Conservation (phyloP, 2,113 vertebrate species). For the Centropristis striata region DNA sequence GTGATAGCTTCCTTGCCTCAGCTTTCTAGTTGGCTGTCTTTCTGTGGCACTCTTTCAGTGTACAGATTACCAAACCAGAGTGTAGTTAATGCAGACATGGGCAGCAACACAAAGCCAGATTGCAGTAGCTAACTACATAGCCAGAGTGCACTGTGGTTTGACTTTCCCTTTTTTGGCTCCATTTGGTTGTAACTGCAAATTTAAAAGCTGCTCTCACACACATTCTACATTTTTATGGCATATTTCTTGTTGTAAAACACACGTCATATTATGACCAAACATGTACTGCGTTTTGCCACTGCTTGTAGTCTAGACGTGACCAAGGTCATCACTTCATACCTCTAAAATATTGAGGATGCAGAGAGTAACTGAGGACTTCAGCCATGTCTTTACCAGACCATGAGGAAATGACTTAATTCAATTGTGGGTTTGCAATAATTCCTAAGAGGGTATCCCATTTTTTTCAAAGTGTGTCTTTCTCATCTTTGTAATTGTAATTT, state of each 20-base stretch:
- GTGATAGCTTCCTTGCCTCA: not conserved
- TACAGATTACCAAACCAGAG: not conserved
- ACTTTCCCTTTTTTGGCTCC: not conserved
- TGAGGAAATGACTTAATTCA: slow-evolving; percentile 53
- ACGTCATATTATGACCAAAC: not conserved
- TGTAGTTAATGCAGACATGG: not conserved
- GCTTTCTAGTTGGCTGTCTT: not conserved
- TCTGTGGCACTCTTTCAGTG: no score
- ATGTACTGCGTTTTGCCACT: not conserved
- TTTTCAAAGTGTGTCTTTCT: slow-evolving; percentile 43
- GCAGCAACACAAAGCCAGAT: not conserved
- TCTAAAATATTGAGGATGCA: slow-evolving; percentile 7
- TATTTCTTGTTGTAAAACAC: slow-evolving; percentile 13
- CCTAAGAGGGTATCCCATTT: slow-evolving; percentile 30
- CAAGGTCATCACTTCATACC: slow-evolving; percentile 14
- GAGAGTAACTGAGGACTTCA: slow-evolving; percentile 27
- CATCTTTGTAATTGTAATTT: slow-evolving; percentile 53
- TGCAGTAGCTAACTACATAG: not conserved
- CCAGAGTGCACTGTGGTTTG: not conserved
- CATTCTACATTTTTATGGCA: not conserved
- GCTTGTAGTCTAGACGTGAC: not conserved
- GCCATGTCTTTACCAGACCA: slow-evolving; percentile 45
- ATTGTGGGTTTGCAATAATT: slow-evolving; percentile 58
- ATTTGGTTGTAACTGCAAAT: not conserved
- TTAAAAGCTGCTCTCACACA: not conserved